phyloP scores from a whole-genome alignment of 2,797 vertebrate genomes.

The Sebastes umbrosus region DNA sequence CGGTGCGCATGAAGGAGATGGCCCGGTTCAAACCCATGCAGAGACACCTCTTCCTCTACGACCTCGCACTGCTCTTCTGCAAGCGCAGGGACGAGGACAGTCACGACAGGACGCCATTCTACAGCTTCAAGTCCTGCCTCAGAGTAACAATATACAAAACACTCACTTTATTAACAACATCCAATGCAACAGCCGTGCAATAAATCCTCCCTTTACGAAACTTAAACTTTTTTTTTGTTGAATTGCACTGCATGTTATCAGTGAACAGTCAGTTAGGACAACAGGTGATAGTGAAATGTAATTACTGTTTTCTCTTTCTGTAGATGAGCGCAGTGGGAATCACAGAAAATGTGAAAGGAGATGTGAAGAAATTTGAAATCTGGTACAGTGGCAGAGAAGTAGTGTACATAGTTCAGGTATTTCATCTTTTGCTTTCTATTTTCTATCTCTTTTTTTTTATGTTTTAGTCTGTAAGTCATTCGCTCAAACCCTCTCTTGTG shows the following conservation, averaged over 20 bases:
- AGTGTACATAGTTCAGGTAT: slow-evolving; percentile 94
- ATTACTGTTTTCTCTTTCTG: slow-evolving; percentile 9
- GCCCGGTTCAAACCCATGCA: slow-evolving; percentile 98
- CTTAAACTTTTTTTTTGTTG: not conserved
- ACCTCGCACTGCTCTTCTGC: slow-evolving; percentile 94
- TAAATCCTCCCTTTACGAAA: not conserved
- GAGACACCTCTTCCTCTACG: slow-evolving; percentile 94
- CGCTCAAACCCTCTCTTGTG: not conserved
- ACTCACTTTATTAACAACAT: not conserved
- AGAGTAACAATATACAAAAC: slow-evolving; percentile 81
- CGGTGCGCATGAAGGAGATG: slow-evolving; percentile 96
- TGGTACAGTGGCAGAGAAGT: slow-evolving; percentile 95
- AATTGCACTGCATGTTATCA: not conserved
- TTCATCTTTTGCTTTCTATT: not conserved
- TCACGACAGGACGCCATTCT: slow-evolving; percentile 88
- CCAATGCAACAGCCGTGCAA: not conserved
- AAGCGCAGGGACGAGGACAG: slow-evolving; percentile 91
- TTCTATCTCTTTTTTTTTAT: not conserved
- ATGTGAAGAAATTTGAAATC: slow-evolving; percentile 96
- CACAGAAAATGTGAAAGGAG: slow-evolving; percentile 95
- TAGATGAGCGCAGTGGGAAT: slow-evolving; percentile 95
- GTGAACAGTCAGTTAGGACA: not conserved
- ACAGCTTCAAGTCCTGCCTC: slow-evolving; percentile 96
- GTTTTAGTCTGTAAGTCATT: not conserved
- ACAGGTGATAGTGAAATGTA: not conserved